Evolutionary conservation across 2,888 invertebrate species (phyloP).

Genomic region (Sarcophaga variegata): DNA sequence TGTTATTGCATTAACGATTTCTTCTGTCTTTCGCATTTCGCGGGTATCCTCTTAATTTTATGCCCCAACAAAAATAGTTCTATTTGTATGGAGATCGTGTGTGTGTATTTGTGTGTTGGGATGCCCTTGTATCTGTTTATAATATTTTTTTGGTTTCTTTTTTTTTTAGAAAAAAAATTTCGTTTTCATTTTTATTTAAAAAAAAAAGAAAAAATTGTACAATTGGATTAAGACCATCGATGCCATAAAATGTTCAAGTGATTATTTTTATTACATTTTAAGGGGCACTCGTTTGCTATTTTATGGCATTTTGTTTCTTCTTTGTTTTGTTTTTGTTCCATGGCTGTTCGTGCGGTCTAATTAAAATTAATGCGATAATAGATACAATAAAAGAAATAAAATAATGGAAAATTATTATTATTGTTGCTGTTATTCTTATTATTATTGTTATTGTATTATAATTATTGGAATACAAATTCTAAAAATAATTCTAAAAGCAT

Average conservation of each 20-base stretch:
- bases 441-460: slow-evolving; percentile 22
- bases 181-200: slow-evolving; percentile 8
- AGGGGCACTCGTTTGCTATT: slow-evolving; percentile 51
- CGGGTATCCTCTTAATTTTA: slow-evolving; percentile 4
- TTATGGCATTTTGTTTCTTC: slow-evolving; percentile 48
- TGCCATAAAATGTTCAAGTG: slow-evolving; percentile 69
- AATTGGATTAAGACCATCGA: slow-evolving; percentile 72
- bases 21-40: slow-evolving; percentile 13
- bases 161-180: not conserved
- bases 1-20: slow-evolving; percentile 70
- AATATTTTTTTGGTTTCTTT: not conserved
- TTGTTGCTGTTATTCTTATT: slow-evolving; percentile 29
- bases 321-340: slow-evolving; percentile 35
- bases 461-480: slow-evolving; percentile 3
- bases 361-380: slow-evolving; percentile 70
- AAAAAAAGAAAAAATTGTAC: slow-evolving; percentile 55
- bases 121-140: slow-evolving; percentile 6
- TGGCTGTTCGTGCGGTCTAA: slow-evolving; percentile 48
- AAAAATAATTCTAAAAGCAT: not conserved
- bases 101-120: not conserved
- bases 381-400: not conserved
- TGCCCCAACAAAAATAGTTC: not conserved
- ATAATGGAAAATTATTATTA: slow-evolving; percentile 13
- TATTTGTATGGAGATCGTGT: not conserved
- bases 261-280: slow-evolving; percentile 72